Evolutionary conservation across 1,140 invertebrate genomes (phyloP).

Genomic region (Platyscapa corneri): DNA sequence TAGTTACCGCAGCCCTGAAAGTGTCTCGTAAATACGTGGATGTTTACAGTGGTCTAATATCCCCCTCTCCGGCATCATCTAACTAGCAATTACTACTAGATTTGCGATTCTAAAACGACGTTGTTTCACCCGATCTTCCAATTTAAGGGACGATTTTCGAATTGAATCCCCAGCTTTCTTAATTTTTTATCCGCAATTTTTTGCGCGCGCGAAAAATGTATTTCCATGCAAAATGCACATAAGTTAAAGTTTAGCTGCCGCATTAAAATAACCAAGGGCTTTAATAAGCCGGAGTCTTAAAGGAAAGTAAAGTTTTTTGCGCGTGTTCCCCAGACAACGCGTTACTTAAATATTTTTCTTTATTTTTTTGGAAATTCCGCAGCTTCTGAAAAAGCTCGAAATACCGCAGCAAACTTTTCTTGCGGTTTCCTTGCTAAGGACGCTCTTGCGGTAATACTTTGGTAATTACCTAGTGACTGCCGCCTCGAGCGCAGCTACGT

Average conservation of each 20-base stretch:
- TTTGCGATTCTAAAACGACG: no score
- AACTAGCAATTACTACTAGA: no score
- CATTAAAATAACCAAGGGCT: neutral
- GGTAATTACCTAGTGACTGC: constrained; percentile 26
- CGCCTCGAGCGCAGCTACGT: neutral
- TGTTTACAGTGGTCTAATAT: no score
- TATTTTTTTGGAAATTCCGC: neutral
- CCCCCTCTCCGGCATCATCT: no score
- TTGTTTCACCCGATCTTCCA: no score
- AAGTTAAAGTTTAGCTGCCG: neutral
- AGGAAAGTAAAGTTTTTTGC: neutral
- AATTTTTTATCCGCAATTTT: no score
- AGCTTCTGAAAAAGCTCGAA: neutral
- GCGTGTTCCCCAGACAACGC: neutral
- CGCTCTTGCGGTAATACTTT: constrained; percentile 18
- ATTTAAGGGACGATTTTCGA: no score
- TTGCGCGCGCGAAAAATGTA: neutral
- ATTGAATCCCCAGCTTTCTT: neutral
- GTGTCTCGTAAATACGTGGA: no score
- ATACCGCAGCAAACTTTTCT: constrained; percentile 13
- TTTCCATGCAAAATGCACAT: neutral
- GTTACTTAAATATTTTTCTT: constrained; percentile 2
- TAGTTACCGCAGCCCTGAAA: no score
- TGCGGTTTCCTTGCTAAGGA: neutral
- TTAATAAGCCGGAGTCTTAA: neutral